A percentile compares a stretch with the other conserved stretches of the same genome.
These are phyloP conservation scores for Polypterus senegalus DNA, from an alignment of 2,113 vertebrate genomes.

Conservation along the genomic window DNA sequence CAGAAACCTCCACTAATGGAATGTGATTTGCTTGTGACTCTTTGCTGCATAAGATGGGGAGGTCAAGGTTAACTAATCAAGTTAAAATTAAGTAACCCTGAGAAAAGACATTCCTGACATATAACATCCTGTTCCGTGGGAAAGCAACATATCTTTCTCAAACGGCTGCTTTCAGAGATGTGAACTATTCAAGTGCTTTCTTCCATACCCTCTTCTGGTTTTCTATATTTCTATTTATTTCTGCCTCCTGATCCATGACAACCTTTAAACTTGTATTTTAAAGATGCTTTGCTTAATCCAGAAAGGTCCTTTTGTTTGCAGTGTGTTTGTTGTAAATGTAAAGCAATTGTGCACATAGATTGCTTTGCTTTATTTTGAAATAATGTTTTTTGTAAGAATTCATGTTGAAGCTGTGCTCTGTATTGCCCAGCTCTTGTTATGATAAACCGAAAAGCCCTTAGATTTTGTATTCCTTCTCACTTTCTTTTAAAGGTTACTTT, in stretches of 20 bases:
- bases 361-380: too few relatives aligned
- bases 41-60: background rate
- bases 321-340: too few relatives aligned
- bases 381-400: too few relatives aligned
- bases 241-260: background rate
- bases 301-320: too few relatives aligned
- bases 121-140: background rate
- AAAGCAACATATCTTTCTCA: background rate
- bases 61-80: slow-evolving; percentile 1
- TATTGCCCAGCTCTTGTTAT: too few relatives aligned
- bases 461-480: too few relatives aligned
- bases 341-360: too few relatives aligned
- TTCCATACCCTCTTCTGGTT: too few relatives aligned
- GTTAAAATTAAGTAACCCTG: background rate
- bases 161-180: background rate
- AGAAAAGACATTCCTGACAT: background rate
- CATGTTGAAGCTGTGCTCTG: too few relatives aligned
- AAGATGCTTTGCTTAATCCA: background rate
- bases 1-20: background rate
- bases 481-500: too few relatives aligned
- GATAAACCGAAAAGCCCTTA: too few relatives aligned
- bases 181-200: background rate
- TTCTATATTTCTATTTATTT: background rate
- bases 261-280: background rate
- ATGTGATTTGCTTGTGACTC: slow-evolving; percentile 1